Conservation (phyloP, 2,797 vertebrate species). For the Peromyscus eremicus region DNA sequence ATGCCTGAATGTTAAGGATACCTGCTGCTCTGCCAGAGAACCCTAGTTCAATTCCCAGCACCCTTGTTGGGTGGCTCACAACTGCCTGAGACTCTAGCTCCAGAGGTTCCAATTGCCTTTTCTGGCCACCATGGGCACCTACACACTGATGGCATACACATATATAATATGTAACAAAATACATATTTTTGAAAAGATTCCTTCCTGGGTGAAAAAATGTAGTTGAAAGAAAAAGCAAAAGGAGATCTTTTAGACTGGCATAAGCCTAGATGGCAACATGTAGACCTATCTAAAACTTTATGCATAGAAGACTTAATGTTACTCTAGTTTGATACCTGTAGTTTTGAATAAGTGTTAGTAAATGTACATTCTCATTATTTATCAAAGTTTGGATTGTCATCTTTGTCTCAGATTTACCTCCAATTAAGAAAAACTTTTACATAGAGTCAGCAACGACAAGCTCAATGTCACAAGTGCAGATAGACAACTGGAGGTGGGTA, state of each 20-base stretch:
- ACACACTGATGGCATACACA: not conserved
- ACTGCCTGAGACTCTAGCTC: not conserved
- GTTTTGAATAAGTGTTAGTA: slow-evolving; percentile 41
- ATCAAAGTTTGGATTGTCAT: slow-evolving; percentile 62
- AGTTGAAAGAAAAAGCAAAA: slow-evolving; percentile 54
- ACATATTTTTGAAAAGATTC: slow-evolving; percentile 13
- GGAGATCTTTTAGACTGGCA: not conserved
- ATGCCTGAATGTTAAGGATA: not conserved
- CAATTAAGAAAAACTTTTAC: slow-evolving; percentile 96
- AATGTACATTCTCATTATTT: slow-evolving; percentile 42
- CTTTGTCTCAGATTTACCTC: slow-evolving; percentile 90
- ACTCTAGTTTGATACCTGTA: slow-evolving; percentile 51
- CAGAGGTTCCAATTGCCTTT: not conserved
- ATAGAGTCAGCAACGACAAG: slow-evolving; percentile 90
- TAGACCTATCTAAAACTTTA: not conserved
- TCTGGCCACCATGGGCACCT: not conserved
- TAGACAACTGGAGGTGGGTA: slow-evolving; percentile 93
- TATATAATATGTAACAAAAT: not conserved
- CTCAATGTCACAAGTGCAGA: slow-evolving; percentile 90
- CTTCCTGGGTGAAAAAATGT: slow-evolving; percentile 10
- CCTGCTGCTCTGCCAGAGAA: not conserved
- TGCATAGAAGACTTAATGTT: not conserved
- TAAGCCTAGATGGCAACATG: not conserved
- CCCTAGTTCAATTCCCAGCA: not conserved
- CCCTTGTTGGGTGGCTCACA: not conserved